Conservation (phyloP, 2,113 vertebrate genomes). For the Origma solitaria region DNA sequence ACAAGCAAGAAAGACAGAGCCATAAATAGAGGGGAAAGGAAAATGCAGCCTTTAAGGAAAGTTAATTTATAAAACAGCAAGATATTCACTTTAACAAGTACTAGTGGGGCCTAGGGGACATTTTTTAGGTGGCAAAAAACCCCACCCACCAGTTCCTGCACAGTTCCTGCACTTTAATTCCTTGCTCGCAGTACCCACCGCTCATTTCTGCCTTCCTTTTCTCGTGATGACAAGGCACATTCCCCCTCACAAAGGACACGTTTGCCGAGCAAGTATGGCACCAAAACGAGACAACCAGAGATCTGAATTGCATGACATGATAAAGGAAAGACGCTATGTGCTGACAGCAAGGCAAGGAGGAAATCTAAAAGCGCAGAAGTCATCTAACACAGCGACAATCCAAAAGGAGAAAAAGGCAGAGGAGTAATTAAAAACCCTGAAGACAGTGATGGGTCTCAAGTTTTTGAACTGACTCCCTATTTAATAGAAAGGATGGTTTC, state of each 20-base stretch:
- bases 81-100: neutral
- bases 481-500: slow-evolving; percentile 51
- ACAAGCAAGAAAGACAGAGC: neutral
- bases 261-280: neutral
- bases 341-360: neutral
- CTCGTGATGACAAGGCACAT: neutral
- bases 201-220: neutral
- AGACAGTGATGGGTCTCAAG: slow-evolving; percentile 45
- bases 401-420: neutral
- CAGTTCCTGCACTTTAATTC: neutral
- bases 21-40: neutral
- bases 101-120: neutral
- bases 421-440: slow-evolving; percentile 47
- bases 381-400: neutral
- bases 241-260: neutral
- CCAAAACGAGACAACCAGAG: neutral
- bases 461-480: slow-evolving; percentile 46
- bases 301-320: neutral
- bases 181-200: neutral
- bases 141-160: neutral
- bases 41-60: neutral
- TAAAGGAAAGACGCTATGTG: neutral
- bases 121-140: neutral
- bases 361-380: slow-evolving; percentile 9
- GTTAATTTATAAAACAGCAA: neutral